Base-by-base conservation (phyloP, 2,888 invertebrate genomes). In the Cerastoderma edule region DNA sequence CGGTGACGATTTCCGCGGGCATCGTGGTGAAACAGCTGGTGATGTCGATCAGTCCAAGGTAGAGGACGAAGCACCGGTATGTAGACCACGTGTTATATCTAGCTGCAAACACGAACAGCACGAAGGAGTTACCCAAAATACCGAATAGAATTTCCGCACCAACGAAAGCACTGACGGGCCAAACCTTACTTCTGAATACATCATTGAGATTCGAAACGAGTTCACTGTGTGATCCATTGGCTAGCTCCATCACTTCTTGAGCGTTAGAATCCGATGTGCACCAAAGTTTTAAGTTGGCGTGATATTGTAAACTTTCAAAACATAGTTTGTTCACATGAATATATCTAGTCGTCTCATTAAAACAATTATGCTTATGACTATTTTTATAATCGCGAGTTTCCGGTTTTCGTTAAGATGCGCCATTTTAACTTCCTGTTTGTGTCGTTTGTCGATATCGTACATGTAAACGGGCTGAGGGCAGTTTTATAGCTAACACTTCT, bases 61-160 rank as follows among this genome's bases (percentile, higher is more conserved):
- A 48, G 22, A 66, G 53, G 1, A 66, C 48, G n/a, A 66, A 48
- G 16, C 19, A 48, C 2, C 66, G 66, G 33, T 50, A 66, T 1
- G 33, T 48, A 48, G 46, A 30, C 35, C 10, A 33, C 6, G 30
- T 24, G 32, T 48, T 48, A 48, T 66, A 48, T n/a, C 50, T 30
- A 48, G 32, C 24, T 16, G 50, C 30, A 33, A 30, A 66, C 24
- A 24, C 50, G 13, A 35, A 50, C 50, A 66, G 50, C n/a, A 66
- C 50, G 33, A 66, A 28, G 0, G 50, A 19, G 30, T 66, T 66
- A n/a, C 66, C 66, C 32, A 66, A 50, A 6, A 66, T 19, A n/a
- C 50, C 66, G 13, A 66, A 27, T 33, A 66, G 32, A 22, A n/a
- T n/a, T 19, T 48, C 30, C 2, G 53, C 33, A 13, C 66, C 48